phyloP scores from a whole-genome alignment of 2,113 vertebrate genomes.

The Cricetomys ansorgei region DNA sequence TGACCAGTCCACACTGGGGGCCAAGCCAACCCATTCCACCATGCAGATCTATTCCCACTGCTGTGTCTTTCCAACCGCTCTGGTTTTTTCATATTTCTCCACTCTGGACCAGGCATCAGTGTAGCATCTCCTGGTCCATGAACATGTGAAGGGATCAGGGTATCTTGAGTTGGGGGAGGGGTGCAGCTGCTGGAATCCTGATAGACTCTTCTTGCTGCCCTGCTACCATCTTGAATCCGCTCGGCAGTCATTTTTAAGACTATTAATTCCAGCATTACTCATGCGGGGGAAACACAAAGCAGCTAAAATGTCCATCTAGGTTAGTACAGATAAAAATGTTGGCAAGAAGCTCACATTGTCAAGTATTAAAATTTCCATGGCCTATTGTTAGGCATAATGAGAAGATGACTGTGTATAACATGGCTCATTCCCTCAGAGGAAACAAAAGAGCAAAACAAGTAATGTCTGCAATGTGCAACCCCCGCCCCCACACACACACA shows the following conservation, averaged over 20 bases:
- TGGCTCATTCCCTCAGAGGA: constrained; percentile 11
- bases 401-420: background rate
- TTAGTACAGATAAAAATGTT: background rate
- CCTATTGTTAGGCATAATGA: background rate
- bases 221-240: no score
- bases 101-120: no score
- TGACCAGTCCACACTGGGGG: no score
- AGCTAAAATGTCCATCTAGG: background rate
- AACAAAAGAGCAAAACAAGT: background rate
- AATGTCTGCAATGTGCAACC: background rate
- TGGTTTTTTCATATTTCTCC: no score
- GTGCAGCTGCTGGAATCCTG: no score
- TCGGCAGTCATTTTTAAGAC: background rate
- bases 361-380: background rate
- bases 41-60: no score
- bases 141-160: no score
- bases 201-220: no score
- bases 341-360: background rate
- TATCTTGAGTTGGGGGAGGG: no score
- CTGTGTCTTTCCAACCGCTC: no score
- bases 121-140: no score
- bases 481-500: background rate
- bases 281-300: background rate
- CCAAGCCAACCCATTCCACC: no score
- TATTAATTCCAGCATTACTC: constrained; percentile 23